Conservation (phyloP, 2,888 invertebrate species). For the Atrina japonica region DNA sequence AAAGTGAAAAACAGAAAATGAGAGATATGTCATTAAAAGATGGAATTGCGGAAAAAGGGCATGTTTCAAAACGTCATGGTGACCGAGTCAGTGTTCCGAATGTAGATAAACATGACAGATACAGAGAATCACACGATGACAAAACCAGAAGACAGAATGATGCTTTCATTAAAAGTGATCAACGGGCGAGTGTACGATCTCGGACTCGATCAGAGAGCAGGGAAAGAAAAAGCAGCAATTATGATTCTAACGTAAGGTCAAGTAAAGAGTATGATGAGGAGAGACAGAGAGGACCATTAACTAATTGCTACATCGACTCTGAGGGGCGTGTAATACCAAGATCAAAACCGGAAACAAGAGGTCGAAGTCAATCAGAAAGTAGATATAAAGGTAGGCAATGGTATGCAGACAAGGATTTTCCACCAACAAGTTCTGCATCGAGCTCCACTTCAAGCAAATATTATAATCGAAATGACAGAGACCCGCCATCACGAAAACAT, state of each 20-base stretch:
- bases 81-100: not conserved
- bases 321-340: not conserved
- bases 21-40: not conserved
- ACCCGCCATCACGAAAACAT: not conserved
- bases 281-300: not conserved
- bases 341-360: not conserved
- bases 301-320: not conserved
- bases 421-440: not conserved
- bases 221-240: not conserved
- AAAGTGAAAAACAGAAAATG: not conserved
- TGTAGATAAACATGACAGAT: too few relatives aligned
- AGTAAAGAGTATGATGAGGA: not conserved
- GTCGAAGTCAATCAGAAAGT: not conserved
- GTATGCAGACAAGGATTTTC: not conserved
- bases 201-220: too few relatives aligned
- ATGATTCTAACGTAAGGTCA: not conserved
- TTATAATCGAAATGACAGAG: not conserved
- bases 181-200: too few relatives aligned
- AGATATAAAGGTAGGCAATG: not conserved
- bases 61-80: not conserved
- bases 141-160: too few relatives aligned
- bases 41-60: not conserved
- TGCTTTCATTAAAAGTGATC: too few relatives aligned
- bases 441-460: not conserved
- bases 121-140: too few relatives aligned